Evolutionary conservation across 2,797 vertebrate genomes (phyloP).

Genomic region (Arctocebus calabarensis): DNA sequence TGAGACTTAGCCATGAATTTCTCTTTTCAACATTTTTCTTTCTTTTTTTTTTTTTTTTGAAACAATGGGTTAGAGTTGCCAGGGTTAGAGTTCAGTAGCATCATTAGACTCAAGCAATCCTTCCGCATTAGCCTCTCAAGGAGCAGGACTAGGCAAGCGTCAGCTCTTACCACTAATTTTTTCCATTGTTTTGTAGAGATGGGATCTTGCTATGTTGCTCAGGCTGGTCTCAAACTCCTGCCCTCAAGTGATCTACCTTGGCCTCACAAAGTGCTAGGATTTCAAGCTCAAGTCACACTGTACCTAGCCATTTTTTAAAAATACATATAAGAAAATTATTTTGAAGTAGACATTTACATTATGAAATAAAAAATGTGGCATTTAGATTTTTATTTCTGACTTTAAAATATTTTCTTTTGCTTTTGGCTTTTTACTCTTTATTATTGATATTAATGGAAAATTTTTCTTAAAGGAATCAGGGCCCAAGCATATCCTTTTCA

Average conservation of each 20-base stretch:
- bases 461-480: background rate
- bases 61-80: background rate
- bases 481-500: background rate
- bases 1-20: constrained; percentile 26
- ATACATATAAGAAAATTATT: constrained; percentile 44
- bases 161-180: background rate
- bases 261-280: background rate
- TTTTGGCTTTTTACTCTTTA: background rate
- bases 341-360: background rate
- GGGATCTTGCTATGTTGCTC: background rate
- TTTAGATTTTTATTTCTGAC: constrained; percentile 44
- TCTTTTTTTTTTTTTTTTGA: background rate
- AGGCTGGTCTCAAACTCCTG: background rate
- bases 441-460: background rate
- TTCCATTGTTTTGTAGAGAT: background rate
- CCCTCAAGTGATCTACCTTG: background rate
- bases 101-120: background rate
- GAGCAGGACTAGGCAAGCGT: background rate
- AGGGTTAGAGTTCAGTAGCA: background rate
- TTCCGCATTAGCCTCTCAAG: background rate
- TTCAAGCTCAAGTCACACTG: background rate
- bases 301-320: background rate
- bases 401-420: constrained; percentile 45
- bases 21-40: background rate
- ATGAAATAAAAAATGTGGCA: background rate